A percentile compares a stretch with the other conserved stretches of the same genome.
Evolutionary conservation across 1,140 invertebrate genomes (phyloP).

Genomic region (Samia ricini): DNA sequence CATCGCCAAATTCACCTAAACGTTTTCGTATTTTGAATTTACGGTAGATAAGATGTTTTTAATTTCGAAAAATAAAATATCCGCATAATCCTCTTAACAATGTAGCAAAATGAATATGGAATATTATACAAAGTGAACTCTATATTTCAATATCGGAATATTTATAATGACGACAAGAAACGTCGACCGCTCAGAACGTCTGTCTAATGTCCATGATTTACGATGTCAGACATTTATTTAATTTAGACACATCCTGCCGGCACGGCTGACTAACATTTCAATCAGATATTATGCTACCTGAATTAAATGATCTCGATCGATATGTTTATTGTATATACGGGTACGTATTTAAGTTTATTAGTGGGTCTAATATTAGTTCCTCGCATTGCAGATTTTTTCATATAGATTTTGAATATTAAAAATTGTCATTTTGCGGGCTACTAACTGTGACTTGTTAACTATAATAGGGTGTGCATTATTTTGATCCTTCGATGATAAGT

Average conservation of each 20-base stretch:
- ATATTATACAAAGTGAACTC: background rate
- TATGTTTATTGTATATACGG: conserved; percentile 6
- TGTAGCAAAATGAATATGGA: no score
- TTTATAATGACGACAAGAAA: background rate
- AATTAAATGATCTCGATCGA: conserved; percentile 12
- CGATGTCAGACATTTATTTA: conserved; percentile 12
- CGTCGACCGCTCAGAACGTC: background rate
- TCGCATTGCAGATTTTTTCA: no score
- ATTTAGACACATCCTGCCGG: conserved; percentile 14
- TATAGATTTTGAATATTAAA: no score
- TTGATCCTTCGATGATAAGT: no score
- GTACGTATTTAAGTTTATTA: background rate
- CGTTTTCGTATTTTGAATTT: no score
- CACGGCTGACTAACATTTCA: conserved; percentile 9
- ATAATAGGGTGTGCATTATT: no score
- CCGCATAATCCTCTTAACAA: no score
- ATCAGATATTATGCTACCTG: conserved; percentile 15
- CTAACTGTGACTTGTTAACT: no score
- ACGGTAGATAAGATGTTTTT: no score
- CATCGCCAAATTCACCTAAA: no score
- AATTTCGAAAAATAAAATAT: no score
- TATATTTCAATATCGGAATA: background rate
- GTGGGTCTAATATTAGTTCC: background rate
- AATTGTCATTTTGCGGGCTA: no score
- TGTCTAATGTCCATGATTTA: conserved; percentile 7